Conservation (phyloP, 2,113 vertebrate species). For the Tichodroma muraria region DNA sequence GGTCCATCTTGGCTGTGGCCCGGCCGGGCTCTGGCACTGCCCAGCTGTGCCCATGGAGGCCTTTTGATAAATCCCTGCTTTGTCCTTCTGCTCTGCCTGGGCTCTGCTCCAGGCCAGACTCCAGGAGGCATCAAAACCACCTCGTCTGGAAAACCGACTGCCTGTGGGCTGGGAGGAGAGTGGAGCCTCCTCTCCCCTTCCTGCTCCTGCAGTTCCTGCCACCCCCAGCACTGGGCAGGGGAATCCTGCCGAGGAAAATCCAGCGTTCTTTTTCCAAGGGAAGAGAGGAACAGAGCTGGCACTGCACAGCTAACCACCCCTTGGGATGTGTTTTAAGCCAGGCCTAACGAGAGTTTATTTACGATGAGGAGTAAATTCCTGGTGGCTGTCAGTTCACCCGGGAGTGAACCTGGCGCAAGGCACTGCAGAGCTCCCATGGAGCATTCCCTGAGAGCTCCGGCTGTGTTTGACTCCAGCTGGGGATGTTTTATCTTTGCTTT, state of each 20-base stretch:
- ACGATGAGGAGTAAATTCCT: not conserved
- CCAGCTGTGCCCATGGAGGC: no score
- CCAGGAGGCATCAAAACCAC: no score
- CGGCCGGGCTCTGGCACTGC: no score
- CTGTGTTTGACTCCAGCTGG: not conserved
- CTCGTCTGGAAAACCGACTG: no score
- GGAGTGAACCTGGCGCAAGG: not conserved
- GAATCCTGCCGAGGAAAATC: not conserved
- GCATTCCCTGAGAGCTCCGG: not conserved
- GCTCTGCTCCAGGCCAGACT: no score
- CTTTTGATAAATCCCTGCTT: no score
- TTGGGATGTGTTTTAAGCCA: no score
- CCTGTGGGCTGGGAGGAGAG: no score
- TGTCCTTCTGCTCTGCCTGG: no score
- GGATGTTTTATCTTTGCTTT: not conserved
- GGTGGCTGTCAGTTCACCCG: not conserved
- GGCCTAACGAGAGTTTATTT: not conserved
- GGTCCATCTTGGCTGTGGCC: no score
- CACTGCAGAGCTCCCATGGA: not conserved
- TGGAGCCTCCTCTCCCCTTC: not conserved
- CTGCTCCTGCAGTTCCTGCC: not conserved
- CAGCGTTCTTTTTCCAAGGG: not conserved
- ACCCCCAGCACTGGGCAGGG: rapidly evolving
- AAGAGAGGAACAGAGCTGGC: not conserved
- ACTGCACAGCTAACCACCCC: not conserved